Percentiles rank a stretch among this genome's conserved stretches.
Evolutionary conservation across 2,113 vertebrate genomes (phyloP).

Genomic region (Enhydra lutris): DNA sequence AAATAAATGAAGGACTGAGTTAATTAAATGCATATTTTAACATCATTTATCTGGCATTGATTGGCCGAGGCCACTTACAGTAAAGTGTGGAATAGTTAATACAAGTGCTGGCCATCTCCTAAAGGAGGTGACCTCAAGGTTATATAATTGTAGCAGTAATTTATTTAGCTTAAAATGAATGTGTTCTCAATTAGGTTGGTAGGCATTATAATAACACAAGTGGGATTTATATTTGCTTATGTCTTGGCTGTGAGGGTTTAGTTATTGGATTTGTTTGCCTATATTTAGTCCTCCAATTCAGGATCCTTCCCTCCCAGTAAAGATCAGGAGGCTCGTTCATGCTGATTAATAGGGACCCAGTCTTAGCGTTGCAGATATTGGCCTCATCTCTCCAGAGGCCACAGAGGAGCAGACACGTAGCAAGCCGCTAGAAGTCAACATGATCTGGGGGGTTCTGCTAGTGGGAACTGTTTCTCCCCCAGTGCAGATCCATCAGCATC

Average conservation of each 20-base stretch:
- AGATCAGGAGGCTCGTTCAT: conserved; percentile 67
- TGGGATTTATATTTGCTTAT: conserved; percentile 82
- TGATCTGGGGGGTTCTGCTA: conserved; percentile 47
- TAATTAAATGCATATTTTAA: conserved; percentile 85
- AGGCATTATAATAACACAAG: conserved; percentile 78
- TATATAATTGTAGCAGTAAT: conserved; percentile 81
- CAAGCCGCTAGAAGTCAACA: conserved; percentile 41
- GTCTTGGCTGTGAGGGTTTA: conserved; percentile 73
- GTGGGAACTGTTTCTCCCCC: background rate
- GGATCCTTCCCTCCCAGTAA: conserved; percentile 63
- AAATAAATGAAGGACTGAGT: conserved; percentile 74
- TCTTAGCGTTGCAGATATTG: conserved; percentile 55
- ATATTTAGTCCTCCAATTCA: conserved; percentile 67
- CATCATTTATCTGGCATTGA: conserved; percentile 83
- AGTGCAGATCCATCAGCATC: background rate
- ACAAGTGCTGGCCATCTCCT: conserved; percentile 79
- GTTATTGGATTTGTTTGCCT: conserved; percentile 70
- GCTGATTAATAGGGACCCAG: conserved; percentile 70
- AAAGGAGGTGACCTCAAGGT: conserved; percentile 81
- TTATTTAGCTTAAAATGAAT: conserved; percentile 83
- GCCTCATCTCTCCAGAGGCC: conserved; percentile 52
- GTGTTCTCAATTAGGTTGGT: conserved; percentile 82
- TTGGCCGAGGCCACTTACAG: conserved; percentile 77
- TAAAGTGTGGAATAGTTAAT: conserved; percentile 79
- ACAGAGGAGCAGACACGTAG: background rate